Conservation (phyloP, 2,113 vertebrate genomes). For the Eupsittula cactorum region DNA sequence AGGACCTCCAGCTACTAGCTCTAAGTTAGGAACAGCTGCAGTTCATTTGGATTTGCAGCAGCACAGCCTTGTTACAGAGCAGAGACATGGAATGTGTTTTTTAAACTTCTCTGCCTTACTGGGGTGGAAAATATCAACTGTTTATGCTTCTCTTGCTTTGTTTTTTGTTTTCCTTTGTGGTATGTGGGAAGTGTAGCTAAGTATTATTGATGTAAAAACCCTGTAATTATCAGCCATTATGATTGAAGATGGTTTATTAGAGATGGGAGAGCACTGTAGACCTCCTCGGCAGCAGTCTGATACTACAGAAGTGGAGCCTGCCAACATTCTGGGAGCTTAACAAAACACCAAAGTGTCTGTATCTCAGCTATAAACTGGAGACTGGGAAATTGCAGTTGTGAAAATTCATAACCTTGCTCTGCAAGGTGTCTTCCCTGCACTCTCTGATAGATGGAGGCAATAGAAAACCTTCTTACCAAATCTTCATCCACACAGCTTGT, state of each 20-base stretch:
- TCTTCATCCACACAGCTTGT: background rate
- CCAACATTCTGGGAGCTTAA: background rate
- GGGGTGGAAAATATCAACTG: constrained; percentile 11
- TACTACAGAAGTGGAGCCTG: background rate
- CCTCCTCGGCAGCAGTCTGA: background rate
- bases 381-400: background rate
- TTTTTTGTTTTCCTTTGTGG: constrained; percentile 11
- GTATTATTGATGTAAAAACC: background rate
- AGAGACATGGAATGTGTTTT: constrained; percentile 11
- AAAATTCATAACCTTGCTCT: background rate
- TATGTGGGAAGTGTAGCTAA: background rate
- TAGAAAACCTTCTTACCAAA: background rate
- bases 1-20: constrained; percentile 46
- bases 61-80: background rate
- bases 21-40: constrained; percentile 2
- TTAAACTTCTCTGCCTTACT: background rate
- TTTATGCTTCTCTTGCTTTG: background rate
- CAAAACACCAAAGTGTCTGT: background rate
- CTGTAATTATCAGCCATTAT: background rate
- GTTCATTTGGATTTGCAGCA: constrained; percentile 48
- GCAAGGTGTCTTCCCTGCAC: background rate
- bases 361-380: background rate
- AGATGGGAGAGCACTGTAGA: background rate
- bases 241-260: background rate
- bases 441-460: background rate